These are phyloP conservation scores for Erebia ligea DNA, from an alignment of 2,888 invertebrate genomes.

Conservation along the genomic window DNA sequence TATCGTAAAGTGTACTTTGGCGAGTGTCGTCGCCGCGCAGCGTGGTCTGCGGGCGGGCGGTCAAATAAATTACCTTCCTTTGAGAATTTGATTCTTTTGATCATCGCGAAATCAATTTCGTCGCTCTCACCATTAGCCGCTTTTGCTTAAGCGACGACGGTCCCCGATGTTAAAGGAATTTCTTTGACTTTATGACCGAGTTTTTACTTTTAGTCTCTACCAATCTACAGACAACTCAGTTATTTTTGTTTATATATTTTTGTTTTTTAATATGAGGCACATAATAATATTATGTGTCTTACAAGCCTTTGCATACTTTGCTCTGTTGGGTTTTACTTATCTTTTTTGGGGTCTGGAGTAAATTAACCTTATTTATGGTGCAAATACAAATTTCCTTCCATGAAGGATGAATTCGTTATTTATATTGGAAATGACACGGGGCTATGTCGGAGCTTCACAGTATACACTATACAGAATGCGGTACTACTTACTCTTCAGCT, in stretches of 20 bases:
- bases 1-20: constrained; percentile 29
- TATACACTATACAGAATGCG: too few relatives aligned
- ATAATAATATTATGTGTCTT: too few relatives aligned
- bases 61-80: constrained; percentile 72
- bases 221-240: not conserved
- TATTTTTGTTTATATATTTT: not conserved
- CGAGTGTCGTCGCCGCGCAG: constrained; percentile 34
- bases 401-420: too few relatives aligned
- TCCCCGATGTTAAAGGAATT: constrained; percentile 13
- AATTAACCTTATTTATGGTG: too few relatives aligned
- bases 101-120: constrained; percentile 70
- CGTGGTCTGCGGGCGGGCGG: constrained; percentile 54
- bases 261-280: not conserved
- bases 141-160: constrained; percentile 36
- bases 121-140: constrained; percentile 49
- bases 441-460: too few relatives aligned
- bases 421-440: too few relatives aligned
- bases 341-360: too few relatives aligned
- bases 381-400: too few relatives aligned
- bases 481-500: too few relatives aligned
- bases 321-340: too few relatives aligned
- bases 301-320: too few relatives aligned
- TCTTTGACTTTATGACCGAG: constrained; percentile 17
- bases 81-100: constrained; percentile 72
- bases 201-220: not conserved